A percentile compares a stretch with the other conserved stretches of the same genome.
Conservation (phyloP, 2,113 vertebrate genomes). For the Pteronura brasiliensis region DNA sequence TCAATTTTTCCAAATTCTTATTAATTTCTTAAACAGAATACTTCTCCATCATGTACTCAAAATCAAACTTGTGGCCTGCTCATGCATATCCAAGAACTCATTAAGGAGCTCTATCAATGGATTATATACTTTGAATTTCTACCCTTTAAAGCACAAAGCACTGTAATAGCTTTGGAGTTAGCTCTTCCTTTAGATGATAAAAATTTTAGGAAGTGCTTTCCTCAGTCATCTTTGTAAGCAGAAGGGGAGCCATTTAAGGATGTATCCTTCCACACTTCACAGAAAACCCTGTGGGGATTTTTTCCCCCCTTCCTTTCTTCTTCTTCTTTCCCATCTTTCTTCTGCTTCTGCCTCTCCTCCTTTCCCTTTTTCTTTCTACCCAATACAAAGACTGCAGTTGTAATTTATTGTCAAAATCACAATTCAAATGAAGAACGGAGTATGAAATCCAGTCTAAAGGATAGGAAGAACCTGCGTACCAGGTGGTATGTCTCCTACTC, state of each 20-base stretch:
- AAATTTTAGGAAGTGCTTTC: not conserved
- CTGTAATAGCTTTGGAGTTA: not conserved
- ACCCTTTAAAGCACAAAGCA: not conserved
- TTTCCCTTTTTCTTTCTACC: not conserved
- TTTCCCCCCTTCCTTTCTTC: not conserved
- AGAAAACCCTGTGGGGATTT: not conserved
- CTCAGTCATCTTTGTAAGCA: not conserved
- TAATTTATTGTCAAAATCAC: not conserved
- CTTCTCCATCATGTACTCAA: not conserved
- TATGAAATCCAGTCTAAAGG: not conserved
- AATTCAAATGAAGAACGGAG: not conserved
- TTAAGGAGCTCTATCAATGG: not conserved
- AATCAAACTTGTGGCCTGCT: not conserved
- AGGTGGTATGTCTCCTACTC: too few species aligned
- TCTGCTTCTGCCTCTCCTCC: not conserved
- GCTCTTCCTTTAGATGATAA: not conserved
- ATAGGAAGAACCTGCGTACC: not conserved
- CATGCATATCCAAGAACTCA: not conserved
- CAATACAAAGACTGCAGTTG: not conserved
- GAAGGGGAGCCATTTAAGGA: not conserved
- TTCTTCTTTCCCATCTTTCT: not conserved
- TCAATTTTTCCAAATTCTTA: not conserved
- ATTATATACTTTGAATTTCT: not conserved
- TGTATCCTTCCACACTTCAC: not conserved
- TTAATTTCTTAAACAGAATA: not conserved